Percentiles rank a stretch among this genome's conserved stretches.
Evolutionary conservation across 2,797 vertebrate genomes (phyloP).

Genomic region (Myotis daubentonii): DNA sequence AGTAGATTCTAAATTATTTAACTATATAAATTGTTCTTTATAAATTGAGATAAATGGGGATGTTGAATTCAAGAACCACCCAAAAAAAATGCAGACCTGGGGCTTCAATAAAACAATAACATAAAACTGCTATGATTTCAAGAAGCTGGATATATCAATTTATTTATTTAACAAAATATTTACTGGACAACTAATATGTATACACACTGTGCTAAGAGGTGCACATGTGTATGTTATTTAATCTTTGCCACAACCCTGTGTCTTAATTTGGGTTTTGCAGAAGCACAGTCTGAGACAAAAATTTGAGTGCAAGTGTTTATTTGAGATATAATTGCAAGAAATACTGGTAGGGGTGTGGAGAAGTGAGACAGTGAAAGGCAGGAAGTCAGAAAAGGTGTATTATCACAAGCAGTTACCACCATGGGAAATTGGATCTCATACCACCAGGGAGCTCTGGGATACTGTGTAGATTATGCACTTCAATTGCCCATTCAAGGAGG

Average conservation of each 20-base stretch:
- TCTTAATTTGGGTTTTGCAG: neutral
- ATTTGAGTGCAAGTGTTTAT: neutral
- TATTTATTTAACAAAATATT: constrained; percentile 38
- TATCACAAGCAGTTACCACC: neutral
- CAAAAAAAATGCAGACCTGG: neutral
- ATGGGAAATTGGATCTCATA: neutral
- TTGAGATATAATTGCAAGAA: neutral
- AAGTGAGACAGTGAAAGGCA: neutral
- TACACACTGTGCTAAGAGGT: neutral
- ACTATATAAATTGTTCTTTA: neutral
- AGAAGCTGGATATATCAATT: neutral
- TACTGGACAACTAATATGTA: neutral
- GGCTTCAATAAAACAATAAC: neutral
- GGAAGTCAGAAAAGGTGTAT: neutral
- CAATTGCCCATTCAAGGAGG: neutral
- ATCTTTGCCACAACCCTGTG: neutral
- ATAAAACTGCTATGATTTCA: neutral
- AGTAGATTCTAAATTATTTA: constrained; percentile 32
- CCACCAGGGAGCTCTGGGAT: neutral
- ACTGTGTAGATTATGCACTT: neutral
- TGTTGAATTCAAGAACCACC: neutral
- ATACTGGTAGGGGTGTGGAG: neutral
- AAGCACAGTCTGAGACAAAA: constrained; percentile 6
- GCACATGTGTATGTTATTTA: neutral
- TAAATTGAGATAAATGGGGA: constrained; percentile 19